Conservation (phyloP, 2,797 vertebrate species). For the Prionace glauca region DNA sequence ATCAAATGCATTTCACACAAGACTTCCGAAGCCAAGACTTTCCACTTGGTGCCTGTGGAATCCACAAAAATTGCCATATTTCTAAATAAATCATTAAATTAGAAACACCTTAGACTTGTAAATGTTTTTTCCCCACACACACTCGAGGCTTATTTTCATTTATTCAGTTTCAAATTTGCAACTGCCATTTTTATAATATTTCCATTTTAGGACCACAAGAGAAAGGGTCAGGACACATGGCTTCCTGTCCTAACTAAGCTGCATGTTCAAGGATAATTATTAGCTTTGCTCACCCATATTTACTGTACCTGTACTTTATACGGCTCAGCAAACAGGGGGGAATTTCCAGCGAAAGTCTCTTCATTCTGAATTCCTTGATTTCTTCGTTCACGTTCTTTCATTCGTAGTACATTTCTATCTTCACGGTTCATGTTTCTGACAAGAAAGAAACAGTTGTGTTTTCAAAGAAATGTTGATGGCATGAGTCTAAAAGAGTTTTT, state of each 20-base stretch:
- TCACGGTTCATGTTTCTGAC: conserved; percentile 99
- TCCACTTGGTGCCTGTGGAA: neutral
- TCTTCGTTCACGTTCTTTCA: conserved; percentile 99
- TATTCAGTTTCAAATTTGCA: neutral
- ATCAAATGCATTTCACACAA: neutral
- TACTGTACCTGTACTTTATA: conserved; percentile 75
- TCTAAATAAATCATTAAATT: neutral
- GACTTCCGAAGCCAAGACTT: neutral
- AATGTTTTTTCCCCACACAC: no score
- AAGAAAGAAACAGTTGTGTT: conserved; percentile 46
- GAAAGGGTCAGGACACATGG: neutral
- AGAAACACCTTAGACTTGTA: neutral
- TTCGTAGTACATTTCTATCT: conserved; percentile 99
- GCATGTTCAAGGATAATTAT: conserved; percentile 32
- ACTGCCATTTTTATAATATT: neutral
- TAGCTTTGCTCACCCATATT: conserved; percentile 37
- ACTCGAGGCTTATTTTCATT: neutral
- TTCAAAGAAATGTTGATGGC: neutral
- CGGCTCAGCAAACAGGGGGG: conserved; percentile 96
- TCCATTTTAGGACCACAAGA: neutral
- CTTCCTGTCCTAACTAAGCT: neutral
- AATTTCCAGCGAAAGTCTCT: conserved; percentile 94
- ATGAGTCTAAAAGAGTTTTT: neutral
- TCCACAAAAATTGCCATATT: neutral
- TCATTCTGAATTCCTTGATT: conserved; percentile 99